Evolutionary conservation across 2,797 vertebrate species (phyloP), one percentile per base, ranked within the genome.

Genomic region (Phoebastria nigripes): DNA sequence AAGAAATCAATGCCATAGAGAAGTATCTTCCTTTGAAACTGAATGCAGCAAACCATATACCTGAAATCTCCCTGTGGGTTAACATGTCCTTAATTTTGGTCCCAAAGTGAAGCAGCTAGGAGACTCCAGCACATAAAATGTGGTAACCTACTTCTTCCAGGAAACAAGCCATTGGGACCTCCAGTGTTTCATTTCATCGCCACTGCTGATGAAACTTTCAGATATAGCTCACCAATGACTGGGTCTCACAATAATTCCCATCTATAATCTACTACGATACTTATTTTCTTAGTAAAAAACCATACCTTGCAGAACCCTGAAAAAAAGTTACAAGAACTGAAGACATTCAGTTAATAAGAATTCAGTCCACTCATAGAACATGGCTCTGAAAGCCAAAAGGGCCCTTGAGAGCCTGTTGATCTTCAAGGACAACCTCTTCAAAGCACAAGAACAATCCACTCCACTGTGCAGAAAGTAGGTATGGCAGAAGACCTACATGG

Each of bases 221-320:
- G n/a, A 47, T 66, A 19, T 0, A 41, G 15, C 31, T 56, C 73
- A 76, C 7, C 16, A 65, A 39, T 6, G 39, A 44, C 13, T 22
- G 5, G 3, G 10, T 52, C n/a, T 82, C n/a, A 39, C 33, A 65
- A 8, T 35, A 90, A 84, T 47, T 82, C n/a, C 18, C 41, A 71
- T n/a, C n/a, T 62, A 51, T n/a, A 42, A 85, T 11, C 46, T 46
- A 61, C 25, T 31, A 25, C 0, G 0, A 25, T 39, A 78, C 15
- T 56, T 71, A 44, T 24, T 71, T 87, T 72, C 37, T 69, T n/a
- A 55, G 31, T 1, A 77, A 59, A 55, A 85, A 72, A 70, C 15
- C 0, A 0, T 62, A 52, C 3, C 4, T 58, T 56, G 33, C 10
- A 83, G 54, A 82, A 81, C n/a, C 8, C 33, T 22, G 35, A 54